These are phyloP conservation scores for Casuarius casuarius DNA, from an alignment of 2,113 vertebrate genomes.

Conservation along the genomic window DNA sequence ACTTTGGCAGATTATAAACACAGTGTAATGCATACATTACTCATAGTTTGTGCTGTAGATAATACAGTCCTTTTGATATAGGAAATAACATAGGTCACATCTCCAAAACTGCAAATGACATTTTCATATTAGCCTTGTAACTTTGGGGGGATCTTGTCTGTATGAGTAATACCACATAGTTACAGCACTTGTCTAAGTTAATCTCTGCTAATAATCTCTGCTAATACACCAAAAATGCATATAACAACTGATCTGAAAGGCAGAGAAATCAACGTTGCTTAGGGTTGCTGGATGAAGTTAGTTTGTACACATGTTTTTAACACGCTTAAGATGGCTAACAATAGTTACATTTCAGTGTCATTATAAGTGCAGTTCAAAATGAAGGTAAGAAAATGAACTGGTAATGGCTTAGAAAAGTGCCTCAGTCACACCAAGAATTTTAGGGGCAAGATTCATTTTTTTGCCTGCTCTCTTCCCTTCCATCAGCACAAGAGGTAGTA, in stretches of 20 bases:
- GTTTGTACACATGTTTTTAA: background rate
- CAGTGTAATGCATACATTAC: background rate
- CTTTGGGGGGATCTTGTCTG: background rate
- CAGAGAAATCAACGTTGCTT: background rate
- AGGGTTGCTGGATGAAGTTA: background rate
- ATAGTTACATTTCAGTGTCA: background rate
- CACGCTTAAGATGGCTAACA: background rate
- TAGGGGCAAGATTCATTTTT: background rate
- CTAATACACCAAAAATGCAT: background rate
- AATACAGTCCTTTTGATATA: background rate
- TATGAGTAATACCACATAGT: background rate
- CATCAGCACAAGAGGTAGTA: background rate
- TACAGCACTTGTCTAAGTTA: background rate
- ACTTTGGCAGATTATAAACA: background rate
- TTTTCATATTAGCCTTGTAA: background rate
- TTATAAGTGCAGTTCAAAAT: background rate
- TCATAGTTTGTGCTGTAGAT: background rate
- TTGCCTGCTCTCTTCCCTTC: background rate
- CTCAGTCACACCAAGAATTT: background rate
- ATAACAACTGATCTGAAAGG: background rate
- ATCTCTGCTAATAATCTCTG: background rate
- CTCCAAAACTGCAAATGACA: background rate
- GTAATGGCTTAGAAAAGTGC: background rate
- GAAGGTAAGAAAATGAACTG: background rate
- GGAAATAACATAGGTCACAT: background rate